Evolutionary conservation across 1,140 invertebrate species (phyloP).

Genomic region (Euura lappo): DNA sequence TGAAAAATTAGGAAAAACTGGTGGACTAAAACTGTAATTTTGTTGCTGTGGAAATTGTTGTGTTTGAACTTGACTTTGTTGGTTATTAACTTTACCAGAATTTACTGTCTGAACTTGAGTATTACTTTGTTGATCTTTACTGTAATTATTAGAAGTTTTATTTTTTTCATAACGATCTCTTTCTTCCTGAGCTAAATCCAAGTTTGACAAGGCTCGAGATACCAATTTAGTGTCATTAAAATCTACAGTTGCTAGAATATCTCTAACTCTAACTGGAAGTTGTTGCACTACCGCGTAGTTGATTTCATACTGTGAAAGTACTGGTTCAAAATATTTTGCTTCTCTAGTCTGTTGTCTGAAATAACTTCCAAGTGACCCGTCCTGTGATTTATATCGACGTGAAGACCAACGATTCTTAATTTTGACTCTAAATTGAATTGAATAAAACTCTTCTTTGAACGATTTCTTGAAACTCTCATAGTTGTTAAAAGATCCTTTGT

Average conservation of each 20-base stretch:
- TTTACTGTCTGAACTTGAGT: neutral
- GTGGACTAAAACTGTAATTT: neutral
- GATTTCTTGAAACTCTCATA: constrained; percentile 14
- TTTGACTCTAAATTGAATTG: constrained; percentile 17
- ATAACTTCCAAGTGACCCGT: constrained; percentile 17
- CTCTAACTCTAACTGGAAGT: constrained; percentile 18
- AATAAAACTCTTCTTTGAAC: constrained; percentile 25
- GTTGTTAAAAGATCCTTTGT: neutral
- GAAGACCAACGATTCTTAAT: constrained; percentile 21
- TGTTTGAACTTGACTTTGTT: neutral
- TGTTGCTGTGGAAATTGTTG: neutral
- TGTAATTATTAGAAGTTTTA: neutral
- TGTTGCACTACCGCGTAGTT: constrained; percentile 22
- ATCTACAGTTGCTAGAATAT: constrained; percentile 16
- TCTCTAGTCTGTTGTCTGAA: constrained; percentile 6
- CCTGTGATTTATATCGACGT: constrained; percentile 7
- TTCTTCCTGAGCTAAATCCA: constrained; percentile 13
- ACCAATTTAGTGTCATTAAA: constrained; percentile 7
- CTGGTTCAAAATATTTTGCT: constrained; percentile 13
- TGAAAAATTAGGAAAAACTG: neutral
- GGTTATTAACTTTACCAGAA: neutral
- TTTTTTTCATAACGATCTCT: neutral
- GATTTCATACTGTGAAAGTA: constrained; percentile 14
- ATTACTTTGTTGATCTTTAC: neutral
- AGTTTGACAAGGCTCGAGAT: constrained; percentile 6